Evolutionary conservation across 2,888 invertebrate genomes (phyloP).

Genomic region (Blomia tropicalis): DNA sequence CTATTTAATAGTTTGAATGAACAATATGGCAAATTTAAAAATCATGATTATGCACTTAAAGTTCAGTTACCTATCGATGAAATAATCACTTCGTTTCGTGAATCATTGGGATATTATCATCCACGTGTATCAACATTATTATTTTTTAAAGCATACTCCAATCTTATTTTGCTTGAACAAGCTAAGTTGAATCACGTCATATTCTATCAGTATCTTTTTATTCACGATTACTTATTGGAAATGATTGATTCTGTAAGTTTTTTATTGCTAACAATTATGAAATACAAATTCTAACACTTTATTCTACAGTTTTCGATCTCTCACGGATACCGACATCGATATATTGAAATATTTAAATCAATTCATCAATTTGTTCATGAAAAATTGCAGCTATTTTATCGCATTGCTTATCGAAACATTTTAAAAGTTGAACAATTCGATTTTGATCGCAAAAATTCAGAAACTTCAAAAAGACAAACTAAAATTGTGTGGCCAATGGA

Average conservation of each 20-base stretch:
- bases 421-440: background rate
- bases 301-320: background rate
- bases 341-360: background rate
- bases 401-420: background rate
- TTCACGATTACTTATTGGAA: background rate
- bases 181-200: background rate
- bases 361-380: background rate
- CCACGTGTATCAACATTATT: background rate
- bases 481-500: background rate
- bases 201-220: background rate
- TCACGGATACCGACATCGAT: background rate
- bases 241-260: background rate
- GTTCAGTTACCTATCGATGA: background rate
- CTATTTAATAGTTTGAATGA: too few species aligned
- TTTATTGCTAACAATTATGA: too few species aligned
- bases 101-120: constrained; percentile 3
- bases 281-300: background rate
- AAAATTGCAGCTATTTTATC: background rate
- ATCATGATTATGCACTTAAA: background rate
- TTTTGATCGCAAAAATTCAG: background rate
- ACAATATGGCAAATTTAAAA: background rate
- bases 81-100: background rate
- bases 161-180: background rate
- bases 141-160: background rate
- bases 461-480: too few species aligned